phyloP scores from a whole-genome alignment of 2,888 invertebrate species.

The Diaperis boleti region DNA sequence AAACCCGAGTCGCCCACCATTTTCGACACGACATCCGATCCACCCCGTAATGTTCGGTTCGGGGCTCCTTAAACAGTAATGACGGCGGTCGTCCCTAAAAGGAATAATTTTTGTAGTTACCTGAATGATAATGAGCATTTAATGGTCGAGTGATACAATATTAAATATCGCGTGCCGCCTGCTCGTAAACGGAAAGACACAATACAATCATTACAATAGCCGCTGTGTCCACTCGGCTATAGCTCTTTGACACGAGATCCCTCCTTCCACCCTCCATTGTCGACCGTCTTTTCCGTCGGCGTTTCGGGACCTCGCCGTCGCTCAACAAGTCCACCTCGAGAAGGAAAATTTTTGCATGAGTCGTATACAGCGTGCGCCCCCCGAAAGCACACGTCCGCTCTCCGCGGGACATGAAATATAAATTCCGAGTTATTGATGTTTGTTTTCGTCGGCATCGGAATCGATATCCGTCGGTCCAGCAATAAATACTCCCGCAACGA shows the following conservation, averaged over 20 bases:
- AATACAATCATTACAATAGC: conserved; percentile 49
- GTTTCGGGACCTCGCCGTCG: background rate
- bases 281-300: conserved; percentile 23
- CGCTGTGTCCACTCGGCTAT: conserved; percentile 47
- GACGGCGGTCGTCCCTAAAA: conserved; percentile 16
- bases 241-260: conserved; percentile 47
- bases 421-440: conserved; percentile 30
- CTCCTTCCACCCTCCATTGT: conserved; percentile 32
- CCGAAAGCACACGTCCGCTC: too few species aligned
- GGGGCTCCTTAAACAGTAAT: conserved; percentile 24
- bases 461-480: conserved; percentile 26
- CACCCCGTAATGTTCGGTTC: too few species aligned
- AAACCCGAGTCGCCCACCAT: too few species aligned
- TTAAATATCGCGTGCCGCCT: conserved; percentile 52
- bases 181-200: conserved; percentile 47
- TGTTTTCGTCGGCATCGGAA: conserved; percentile 23
- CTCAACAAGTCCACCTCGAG: background rate
- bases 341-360: too few species aligned
- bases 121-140: conserved; percentile 52
- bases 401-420: conserved; percentile 12
- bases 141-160: conserved; percentile 55
- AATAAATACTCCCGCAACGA: conserved; percentile 25
- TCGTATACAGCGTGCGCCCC: too few species aligned
- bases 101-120: conserved; percentile 40
- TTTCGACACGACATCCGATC: too few species aligned